These are phyloP conservation scores for Adelphocoris suturalis DNA, from an alignment of 2,888 invertebrate genomes.

Conservation along the genomic window DNA sequence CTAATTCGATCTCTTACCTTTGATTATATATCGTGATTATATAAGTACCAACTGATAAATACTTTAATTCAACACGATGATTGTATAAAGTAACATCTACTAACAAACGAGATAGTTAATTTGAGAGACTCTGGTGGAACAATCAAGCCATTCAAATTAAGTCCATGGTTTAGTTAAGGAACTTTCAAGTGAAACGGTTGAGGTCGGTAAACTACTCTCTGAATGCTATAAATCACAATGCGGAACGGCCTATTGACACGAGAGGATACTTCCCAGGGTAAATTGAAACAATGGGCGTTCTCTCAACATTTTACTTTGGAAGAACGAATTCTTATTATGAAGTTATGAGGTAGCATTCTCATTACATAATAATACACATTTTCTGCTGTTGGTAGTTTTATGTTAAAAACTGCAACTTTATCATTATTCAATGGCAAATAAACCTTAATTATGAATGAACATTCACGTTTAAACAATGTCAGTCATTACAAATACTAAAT, in stretches of 20 bases:
- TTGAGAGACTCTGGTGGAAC: neutral
- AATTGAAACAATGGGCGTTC: constrained; percentile 1
- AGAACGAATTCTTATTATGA: neutral
- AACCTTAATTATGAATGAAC: too few species aligned
- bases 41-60: too few species aligned
- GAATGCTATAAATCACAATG: constrained; percentile 14
- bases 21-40: too few species aligned
- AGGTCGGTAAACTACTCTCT: neutral
- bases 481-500: too few species aligned
- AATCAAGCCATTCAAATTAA: constrained; percentile 7
- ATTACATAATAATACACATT: neutral
- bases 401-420: too few species aligned
- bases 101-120: neutral
- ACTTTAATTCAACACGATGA: too few species aligned
- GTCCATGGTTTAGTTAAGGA: constrained; percentile 6
- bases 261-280: neutral
- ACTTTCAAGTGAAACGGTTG: constrained; percentile 5
- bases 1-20: too few species aligned
- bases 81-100: neutral
- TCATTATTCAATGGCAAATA: too few species aligned
- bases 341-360: neutral
- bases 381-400: too few species aligned
- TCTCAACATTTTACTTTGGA: neutral
- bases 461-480: too few species aligned
- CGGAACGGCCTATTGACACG: constrained; percentile 30